phyloP scores from a whole-genome alignment of 2,888 invertebrate genomes.

The Eubasilissa splendida region DNA sequence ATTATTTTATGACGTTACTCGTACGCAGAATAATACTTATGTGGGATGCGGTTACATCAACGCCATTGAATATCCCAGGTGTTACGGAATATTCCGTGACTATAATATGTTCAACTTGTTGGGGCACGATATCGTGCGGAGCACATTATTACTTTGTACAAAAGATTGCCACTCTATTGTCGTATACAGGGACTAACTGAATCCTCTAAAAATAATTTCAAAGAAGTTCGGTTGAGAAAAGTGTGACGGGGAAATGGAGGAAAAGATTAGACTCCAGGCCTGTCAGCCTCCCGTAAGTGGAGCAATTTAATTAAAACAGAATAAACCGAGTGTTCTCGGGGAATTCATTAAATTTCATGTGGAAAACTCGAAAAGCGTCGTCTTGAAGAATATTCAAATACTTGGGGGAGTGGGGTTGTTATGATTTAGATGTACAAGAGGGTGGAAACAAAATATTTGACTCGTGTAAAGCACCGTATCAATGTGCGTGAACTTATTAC shows the following conservation, averaged over 20 bases:
- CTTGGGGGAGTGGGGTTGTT: too few species aligned
- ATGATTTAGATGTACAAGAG: neutral
- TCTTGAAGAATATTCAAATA: slow-evolving; percentile 23
- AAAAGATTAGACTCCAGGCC: slow-evolving; percentile 46
- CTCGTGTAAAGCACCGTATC: too few species aligned
- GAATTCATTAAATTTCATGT: slow-evolving; percentile 53
- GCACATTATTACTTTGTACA: too few species aligned
- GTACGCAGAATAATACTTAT: too few species aligned
- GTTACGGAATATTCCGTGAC: too few species aligned
- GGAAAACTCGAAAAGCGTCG: slow-evolving; percentile 38
- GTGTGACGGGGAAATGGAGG: slow-evolving; percentile 33
- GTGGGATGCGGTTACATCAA: too few species aligned
- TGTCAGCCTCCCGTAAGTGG: slow-evolving; percentile 49
- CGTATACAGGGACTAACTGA: slow-evolving; percentile 12
- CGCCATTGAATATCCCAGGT: too few species aligned
- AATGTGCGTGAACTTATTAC: too few species aligned
- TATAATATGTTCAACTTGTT: too few species aligned
- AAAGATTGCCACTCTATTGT: neutral
- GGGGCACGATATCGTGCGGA: too few species aligned
- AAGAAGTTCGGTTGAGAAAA: slow-evolving; percentile 29
- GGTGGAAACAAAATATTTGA: neutral
- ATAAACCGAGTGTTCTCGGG: slow-evolving; percentile 52
- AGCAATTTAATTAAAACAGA: slow-evolving; percentile 58
- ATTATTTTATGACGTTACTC: too few species aligned
- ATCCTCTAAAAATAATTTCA: slow-evolving; percentile 23